Conservation (phyloP, 2,888 invertebrate species). For the Chrysomela aeneicollis region DNA sequence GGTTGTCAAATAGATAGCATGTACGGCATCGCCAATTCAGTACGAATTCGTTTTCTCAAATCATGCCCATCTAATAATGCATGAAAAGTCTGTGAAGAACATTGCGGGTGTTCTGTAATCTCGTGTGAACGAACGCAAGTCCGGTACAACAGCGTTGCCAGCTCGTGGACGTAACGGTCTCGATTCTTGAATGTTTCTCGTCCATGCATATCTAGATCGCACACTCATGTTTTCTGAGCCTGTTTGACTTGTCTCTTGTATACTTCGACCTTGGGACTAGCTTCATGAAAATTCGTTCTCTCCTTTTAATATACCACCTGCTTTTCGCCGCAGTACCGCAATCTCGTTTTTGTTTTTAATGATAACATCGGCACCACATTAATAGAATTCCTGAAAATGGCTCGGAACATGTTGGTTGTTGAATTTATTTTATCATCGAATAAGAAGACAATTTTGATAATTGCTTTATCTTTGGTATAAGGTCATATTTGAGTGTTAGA, state of each 20-base stretch:
- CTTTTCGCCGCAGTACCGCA: neutral
- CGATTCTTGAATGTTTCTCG: constrained; percentile 53
- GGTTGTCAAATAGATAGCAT: constrained; percentile 6
- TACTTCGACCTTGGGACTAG: constrained; percentile 50
- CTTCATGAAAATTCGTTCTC: constrained; percentile 27
- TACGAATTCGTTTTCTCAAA: constrained; percentile 12
- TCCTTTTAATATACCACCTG: constrained; percentile 22
- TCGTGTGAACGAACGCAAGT: constrained; percentile 60
- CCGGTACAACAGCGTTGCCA: constrained; percentile 55
- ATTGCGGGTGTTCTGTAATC: constrained; percentile 56
- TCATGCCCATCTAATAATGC: constrained; percentile 17
- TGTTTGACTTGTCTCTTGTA: constrained; percentile 51
- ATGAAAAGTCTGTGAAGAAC: constrained; percentile 36
- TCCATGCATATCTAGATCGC: constrained; percentile 57
- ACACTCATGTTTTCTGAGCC: constrained; percentile 50
- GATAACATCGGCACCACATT: too few species aligned
- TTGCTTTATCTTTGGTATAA: too few species aligned
- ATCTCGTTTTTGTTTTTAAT: too few species aligned
- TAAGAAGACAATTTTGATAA: too few species aligned
- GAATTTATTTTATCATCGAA: too few species aligned
- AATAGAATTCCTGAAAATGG: too few species aligned
- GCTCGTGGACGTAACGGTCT: constrained; percentile 56
- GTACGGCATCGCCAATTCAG: neutral
- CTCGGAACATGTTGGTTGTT: too few species aligned
- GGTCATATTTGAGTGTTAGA: too few species aligned